These are phyloP conservation scores for Helogale parvula DNA, from an alignment of 2,113 vertebrate genomes.

Conservation along the genomic window DNA sequence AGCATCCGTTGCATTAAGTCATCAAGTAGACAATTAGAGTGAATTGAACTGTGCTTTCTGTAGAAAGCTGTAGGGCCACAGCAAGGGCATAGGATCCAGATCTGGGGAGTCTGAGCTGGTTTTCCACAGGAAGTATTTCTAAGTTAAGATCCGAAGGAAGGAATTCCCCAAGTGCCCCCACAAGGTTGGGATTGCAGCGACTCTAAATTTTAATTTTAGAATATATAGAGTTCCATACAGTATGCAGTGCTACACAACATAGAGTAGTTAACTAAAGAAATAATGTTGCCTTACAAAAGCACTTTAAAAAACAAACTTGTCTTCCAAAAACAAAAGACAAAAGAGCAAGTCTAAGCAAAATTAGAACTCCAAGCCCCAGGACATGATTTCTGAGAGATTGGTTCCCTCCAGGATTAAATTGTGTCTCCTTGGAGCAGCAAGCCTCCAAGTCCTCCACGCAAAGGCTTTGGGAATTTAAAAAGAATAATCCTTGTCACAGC, in stretches of 20 bases:
- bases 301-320: neutral
- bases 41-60: neutral
- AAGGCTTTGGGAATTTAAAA: neutral
- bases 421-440: too few species aligned
- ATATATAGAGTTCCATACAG: neutral
- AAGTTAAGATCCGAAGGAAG: neutral
- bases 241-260: neutral
- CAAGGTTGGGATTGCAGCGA: neutral
- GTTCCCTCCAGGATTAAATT: neutral
- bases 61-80: too few species aligned
- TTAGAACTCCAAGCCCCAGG: too few species aligned
- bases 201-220: neutral
- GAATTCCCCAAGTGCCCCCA: neutral
- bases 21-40: neutral
- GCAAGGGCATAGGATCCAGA: neutral
- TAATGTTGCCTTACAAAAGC: neutral
- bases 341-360: neutral
- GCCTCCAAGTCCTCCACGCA: neutral
- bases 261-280: neutral
- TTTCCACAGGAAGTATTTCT: neutral
- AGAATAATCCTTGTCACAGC: neutral
- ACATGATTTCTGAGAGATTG: neutral
- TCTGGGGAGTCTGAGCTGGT: neutral
- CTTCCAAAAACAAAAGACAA: too few species aligned
- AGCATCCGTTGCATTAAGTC: fast-evolving